Percentiles rank a stretch among this genome's conserved stretches.
phyloP scores from a whole-genome alignment of 2,797 vertebrate species.

The Thaleichthys pacificus region DNA sequence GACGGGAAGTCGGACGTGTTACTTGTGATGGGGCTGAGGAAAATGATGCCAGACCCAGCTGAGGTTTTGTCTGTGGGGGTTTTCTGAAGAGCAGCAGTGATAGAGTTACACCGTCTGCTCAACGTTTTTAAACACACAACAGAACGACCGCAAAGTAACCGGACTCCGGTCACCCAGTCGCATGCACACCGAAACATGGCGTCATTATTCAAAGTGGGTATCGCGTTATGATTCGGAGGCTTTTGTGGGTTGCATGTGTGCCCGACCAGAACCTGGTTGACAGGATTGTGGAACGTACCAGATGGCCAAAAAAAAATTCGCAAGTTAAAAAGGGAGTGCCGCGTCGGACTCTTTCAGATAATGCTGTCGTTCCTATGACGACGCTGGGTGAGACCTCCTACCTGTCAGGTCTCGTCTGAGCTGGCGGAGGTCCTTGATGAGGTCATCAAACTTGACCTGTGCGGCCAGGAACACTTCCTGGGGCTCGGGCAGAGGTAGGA shows the following conservation, averaged over 20 bases:
- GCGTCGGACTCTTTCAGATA: no score
- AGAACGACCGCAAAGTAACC: constrained; percentile 59
- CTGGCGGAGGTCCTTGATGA: constrained; percentile 85
- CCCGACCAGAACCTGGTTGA: background rate
- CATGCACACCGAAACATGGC: constrained; percentile 20
- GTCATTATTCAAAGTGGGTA: constrained; percentile 21
- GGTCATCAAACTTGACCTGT: constrained; percentile 94
- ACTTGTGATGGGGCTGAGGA: constrained; percentile 45
- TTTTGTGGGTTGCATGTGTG: background rate
- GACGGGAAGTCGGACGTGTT: constrained; percentile 53
- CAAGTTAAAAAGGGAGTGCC: no score
- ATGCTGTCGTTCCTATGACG: no score
- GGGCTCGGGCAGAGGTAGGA: constrained; percentile 91
- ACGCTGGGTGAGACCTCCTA: constrained; percentile 55
- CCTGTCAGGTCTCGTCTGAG: constrained; percentile 87
- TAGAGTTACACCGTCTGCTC: constrained; percentile 57
- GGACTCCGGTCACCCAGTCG: constrained; percentile 43
- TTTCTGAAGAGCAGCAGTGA: constrained; percentile 44
- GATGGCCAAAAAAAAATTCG: no score
- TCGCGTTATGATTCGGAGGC: background rate
- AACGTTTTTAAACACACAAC: constrained; percentile 60
- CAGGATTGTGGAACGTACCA: background rate
- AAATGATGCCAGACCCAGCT: constrained; percentile 56
- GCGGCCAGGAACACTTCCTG: constrained; percentile 92
- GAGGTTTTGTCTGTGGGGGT: constrained; percentile 55